phyloP scores from a whole-genome alignment of 2,797 vertebrate species.

The Nyctalus aviator region DNA sequence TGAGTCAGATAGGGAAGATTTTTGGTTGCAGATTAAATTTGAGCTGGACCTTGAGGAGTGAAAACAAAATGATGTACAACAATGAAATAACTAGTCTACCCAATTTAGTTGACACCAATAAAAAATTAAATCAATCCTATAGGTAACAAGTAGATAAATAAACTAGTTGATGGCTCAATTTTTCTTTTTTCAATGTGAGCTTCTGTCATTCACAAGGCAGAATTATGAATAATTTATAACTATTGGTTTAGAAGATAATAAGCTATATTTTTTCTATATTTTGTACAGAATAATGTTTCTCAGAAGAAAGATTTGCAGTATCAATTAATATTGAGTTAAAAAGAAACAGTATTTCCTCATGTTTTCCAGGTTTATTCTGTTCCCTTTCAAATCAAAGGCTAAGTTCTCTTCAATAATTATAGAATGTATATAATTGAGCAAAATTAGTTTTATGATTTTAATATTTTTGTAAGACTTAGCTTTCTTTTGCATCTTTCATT shows the following conservation, averaged over 20 bases:
- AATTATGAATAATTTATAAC: conserved; percentile 19
- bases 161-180: not conserved
- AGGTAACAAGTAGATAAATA: not conserved
- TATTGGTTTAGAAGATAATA: conserved; percentile 27
- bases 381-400: conserved; percentile 35
- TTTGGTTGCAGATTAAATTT: conserved; percentile 22
- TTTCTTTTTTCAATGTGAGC: conserved; percentile 24
- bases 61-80: not conserved
- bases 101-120: not conserved
- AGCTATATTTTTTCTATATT: not conserved
- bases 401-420: conserved; percentile 1
- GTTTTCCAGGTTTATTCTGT: conserved; percentile 12
- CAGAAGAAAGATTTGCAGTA: conserved; percentile 19
- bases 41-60: not conserved
- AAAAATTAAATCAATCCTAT: not conserved
- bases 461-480: conserved; percentile 23
- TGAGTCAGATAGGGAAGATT: not conserved
- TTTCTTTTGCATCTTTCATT: not conserved
- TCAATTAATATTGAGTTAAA: not conserved
- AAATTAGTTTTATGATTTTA: conserved; percentile 38
- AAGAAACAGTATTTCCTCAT: not conserved
- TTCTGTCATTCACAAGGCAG: not conserved
- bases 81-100: not conserved
- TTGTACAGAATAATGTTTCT: not conserved
- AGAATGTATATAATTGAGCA: not conserved